phyloP scores from a whole-genome alignment of 2,113 vertebrate species.

The Prionailurus bengalensis region DNA sequence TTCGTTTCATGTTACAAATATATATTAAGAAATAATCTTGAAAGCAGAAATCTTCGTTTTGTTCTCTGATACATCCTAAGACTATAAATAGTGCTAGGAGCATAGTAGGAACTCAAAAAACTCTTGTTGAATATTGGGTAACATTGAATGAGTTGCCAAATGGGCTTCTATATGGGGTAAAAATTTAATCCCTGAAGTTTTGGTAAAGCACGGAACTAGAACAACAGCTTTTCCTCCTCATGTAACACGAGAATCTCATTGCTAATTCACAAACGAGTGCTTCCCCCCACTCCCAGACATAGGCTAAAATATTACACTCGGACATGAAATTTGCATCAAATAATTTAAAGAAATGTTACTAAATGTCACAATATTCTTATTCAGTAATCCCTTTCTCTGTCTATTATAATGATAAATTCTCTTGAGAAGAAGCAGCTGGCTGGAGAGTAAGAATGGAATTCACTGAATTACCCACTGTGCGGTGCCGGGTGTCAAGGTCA shows the following conservation, averaged over 20 bases:
- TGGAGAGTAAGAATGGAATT: background rate
- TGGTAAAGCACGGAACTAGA: background rate
- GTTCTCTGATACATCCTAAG: background rate
- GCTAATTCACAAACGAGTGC: background rate
- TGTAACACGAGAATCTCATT: background rate
- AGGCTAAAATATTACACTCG: background rate
- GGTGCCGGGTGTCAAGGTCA: background rate
- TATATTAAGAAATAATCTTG: background rate
- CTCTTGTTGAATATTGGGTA: background rate
- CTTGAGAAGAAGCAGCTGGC: background rate
- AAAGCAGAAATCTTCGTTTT: background rate
- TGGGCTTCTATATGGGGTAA: background rate
- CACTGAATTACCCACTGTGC: rapidly evolving
- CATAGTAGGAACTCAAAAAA: background rate
- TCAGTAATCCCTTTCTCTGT: background rate
- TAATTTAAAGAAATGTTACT: background rate
- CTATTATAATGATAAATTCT: background rate
- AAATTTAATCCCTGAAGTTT: background rate
- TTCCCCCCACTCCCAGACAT: background rate
- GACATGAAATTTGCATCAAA: background rate
- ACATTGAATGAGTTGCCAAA: background rate
- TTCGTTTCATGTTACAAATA: conserved; percentile 12
- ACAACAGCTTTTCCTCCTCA: background rate
- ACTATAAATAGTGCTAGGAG: background rate
- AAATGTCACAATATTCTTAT: background rate